These are phyloP conservation scores for Osmerus eperlanus DNA, from an alignment of 2,113 vertebrate species.

Conservation along the genomic window DNA sequence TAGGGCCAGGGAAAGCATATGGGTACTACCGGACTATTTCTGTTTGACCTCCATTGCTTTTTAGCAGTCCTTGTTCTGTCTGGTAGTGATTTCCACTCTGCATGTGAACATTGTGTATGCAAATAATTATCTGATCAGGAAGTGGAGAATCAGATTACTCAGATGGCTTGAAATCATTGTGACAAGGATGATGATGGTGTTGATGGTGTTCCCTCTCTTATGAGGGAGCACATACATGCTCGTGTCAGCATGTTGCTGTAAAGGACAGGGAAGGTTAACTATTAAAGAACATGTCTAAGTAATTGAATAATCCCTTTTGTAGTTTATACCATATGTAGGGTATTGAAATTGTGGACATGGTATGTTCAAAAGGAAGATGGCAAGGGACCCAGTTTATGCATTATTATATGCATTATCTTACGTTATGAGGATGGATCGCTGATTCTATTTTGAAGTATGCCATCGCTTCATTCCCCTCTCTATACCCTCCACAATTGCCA, in stretches of 20 bases:
- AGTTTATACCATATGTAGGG: no score
- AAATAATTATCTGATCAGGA: constrained; percentile 72
- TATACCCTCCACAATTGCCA: constrained; percentile 13
- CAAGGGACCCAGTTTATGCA: no score
- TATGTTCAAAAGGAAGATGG: not conserved
- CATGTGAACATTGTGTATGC: constrained; percentile 38
- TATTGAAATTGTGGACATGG: not conserved
- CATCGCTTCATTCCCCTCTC: constrained; percentile 7
- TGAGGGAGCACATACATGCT: constrained; percentile 21
- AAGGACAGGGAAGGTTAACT: not conserved
- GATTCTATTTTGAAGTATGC: no score
- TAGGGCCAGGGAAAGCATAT: not conserved
- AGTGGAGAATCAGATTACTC: constrained; percentile 61
- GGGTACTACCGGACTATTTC: not conserved
- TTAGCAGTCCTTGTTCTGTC: constrained; percentile 25
- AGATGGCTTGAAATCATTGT: constrained; percentile 48
- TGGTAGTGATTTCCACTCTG: constrained; percentile 34
- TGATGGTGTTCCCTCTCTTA: constrained; percentile 33
- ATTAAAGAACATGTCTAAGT: not conserved
- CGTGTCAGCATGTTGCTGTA: constrained; percentile 15
- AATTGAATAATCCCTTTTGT: not conserved
- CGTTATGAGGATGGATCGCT: no score
- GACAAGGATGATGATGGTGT: constrained; percentile 17
- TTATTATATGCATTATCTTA: no score
- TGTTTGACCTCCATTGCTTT: constrained; percentile 12